These are phyloP conservation scores for Leptatherina wallacei DNA, from an alignment of 2,797 vertebrate species.

Conservation along the genomic window DNA sequence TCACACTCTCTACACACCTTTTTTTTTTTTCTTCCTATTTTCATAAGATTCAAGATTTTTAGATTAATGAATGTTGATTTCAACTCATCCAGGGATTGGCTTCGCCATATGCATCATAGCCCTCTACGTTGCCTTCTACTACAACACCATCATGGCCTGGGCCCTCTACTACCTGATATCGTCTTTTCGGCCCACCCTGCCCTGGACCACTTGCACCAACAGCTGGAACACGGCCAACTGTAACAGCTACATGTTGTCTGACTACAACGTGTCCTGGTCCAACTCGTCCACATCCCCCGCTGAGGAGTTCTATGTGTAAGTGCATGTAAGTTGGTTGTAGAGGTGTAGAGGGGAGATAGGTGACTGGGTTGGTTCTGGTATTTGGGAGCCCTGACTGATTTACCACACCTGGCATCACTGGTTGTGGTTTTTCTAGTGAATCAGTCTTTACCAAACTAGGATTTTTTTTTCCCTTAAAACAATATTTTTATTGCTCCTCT, in stretches of 20 bases:
- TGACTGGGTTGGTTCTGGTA: conserved; percentile 24
- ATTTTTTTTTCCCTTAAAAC: neutral
- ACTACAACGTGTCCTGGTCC: conserved; percentile 90
- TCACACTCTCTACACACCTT: neutral
- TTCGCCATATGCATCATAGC: conserved; percentile 97
- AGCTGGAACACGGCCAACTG: conserved; percentile 96
- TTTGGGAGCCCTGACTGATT: conserved; percentile 17
- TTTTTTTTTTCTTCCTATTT: neutral
- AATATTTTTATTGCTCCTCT: conserved; percentile 20
- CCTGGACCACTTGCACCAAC: conserved; percentile 94
- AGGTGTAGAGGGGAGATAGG: conserved; percentile 19
- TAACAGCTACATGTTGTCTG: conserved; percentile 90
- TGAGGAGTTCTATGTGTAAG: conserved; percentile 99
- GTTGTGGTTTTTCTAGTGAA: neutral
- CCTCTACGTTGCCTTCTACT: conserved; percentile 97
- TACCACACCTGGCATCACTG: neutral
- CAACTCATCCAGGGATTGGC: conserved; percentile 88
- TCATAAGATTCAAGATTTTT: neutral
- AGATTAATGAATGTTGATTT: neutral
- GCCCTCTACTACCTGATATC: conserved; percentile 97
- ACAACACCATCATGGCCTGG: conserved; percentile 99
- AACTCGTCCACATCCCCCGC: conserved; percentile 91
- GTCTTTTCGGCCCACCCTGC: conserved; percentile 89
- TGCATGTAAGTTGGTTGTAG: conserved; percentile 84
- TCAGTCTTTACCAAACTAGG: neutral